Evolutionary conservation across 2,113 vertebrate genomes (phyloP), one percentile per base, ranked within the genome.

Genomic region (Pseudorectes ferrugineus): DNA sequence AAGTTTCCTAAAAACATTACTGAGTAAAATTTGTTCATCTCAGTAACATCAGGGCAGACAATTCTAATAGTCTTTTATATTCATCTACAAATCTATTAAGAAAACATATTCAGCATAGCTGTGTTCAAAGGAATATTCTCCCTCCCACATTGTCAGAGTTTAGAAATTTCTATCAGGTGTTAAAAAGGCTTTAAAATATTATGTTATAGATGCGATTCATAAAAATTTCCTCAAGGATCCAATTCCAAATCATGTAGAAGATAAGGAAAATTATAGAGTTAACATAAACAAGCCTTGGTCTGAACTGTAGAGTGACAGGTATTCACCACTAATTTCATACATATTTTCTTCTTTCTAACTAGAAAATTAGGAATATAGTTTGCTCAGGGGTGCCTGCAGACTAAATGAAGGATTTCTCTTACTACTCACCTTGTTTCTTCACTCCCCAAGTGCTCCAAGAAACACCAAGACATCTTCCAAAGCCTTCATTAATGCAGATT

Each of bases 181-280:
- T 43, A 29, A 68, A 65, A 74, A 76, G 26, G 5, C 15, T 81
- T 87, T 65, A 72, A 88, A 93, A 75, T 43, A 67, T 5, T 68
- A 55, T 0, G 1, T 49, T 74, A 14, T 21, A 54, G 33, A 33
- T 28, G 48, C 7, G 23, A 81, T 67, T 77, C 45, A 55, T 48
- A 71, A 89, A 92, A 52, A 20, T 49, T 77, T 83, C 55, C 28
- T 42, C 20, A 14, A 63, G 2, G 23, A 91, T 51, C 23, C 36
- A 72, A 11, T 72, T 61, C 12, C 45, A 72, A 1, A 0, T 59
- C 40, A 36, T 0, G 2, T 36, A 63, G 28, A 2, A 55, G 12
- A 52, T 18, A 55, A 40, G 1, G 1, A 67, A 86, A 85, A 63
- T 29, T 84, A 19, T 52, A 21, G 38, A 52, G 13, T 65, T 76